phyloP scores from a whole-genome alignment of 2,797 vertebrate species.

The Antrozous pallidus region DNA sequence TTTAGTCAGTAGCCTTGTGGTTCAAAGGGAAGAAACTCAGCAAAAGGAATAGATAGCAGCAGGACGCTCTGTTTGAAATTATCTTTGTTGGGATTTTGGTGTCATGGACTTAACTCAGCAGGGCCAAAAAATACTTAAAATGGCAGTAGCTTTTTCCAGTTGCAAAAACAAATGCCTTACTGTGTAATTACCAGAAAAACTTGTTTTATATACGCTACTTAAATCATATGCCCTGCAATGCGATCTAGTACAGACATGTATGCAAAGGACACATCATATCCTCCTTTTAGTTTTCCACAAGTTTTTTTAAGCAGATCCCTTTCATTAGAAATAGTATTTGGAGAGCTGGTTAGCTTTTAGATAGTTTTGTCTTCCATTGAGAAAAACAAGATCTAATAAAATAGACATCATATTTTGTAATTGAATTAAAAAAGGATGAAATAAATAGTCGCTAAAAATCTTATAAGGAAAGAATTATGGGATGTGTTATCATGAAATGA shows the following conservation, averaged over 20 bases:
- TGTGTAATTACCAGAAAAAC: constrained; percentile 67
- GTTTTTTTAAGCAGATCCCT: background rate
- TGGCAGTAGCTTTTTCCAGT: background rate
- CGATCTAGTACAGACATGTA: constrained; percentile 41
- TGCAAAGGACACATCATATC: background rate
- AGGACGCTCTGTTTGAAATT: background rate
- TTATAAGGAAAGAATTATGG: background rate
- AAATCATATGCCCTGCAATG: background rate
- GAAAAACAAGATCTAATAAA: background rate
- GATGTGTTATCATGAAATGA: background rate
- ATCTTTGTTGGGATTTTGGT: background rate
- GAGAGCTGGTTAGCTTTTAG: constrained; percentile 3
- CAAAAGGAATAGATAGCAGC: background rate
- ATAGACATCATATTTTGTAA: background rate
- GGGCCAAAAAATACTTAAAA: background rate
- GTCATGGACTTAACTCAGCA: constrained; percentile 11
- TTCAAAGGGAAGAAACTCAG: background rate
- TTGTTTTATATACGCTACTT: constrained; percentile 14
- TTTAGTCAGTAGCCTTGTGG: background rate
- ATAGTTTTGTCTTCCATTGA: background rate
- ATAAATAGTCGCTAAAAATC: background rate
- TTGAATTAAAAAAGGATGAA: background rate
- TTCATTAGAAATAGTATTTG: constrained; percentile 44
- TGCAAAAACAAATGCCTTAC: constrained; percentile 35
- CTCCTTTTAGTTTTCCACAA: background rate